These are phyloP conservation scores for Meganola albula DNA, from an alignment of 2,888 invertebrate genomes.

Conservation along the genomic window DNA sequence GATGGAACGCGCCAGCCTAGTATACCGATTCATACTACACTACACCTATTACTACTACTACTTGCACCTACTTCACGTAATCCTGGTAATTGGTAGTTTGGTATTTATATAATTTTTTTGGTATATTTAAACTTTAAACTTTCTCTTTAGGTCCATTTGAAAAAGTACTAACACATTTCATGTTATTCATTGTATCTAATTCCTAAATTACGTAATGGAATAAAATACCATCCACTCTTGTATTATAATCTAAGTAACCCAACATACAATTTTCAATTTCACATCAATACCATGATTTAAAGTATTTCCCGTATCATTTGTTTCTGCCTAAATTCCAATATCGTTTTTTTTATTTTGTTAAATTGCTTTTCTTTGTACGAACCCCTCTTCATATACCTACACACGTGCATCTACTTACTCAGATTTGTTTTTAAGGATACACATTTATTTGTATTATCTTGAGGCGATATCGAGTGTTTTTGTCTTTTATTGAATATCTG, in stretches of 20 bases:
- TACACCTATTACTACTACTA: background rate
- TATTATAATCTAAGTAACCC: constrained; percentile 20
- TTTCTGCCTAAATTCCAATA: constrained; percentile 59
- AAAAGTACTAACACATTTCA: no score
- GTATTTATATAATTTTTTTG: no score
- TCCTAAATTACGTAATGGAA: no score
- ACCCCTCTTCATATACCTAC: constrained; percentile 47
- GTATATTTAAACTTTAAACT: no score
- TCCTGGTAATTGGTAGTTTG: no score
- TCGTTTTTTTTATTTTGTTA: constrained; percentile 71
- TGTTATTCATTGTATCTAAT: no score
- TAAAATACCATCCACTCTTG: no score
- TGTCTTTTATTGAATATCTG: constrained; percentile 20
- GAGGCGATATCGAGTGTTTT: constrained; percentile 61
- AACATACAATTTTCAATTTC: constrained; percentile 53
- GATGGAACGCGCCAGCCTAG: background rate
- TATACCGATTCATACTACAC: background rate
- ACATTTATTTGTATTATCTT: constrained; percentile 70
- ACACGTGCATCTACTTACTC: constrained; percentile 31
- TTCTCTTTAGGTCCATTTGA: no score
- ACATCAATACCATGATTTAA: constrained; percentile 69
- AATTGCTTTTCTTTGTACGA: constrained; percentile 73
- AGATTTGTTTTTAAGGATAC: constrained; percentile 72
- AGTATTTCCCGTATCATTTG: constrained; percentile 74
- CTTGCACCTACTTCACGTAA: no score